Conservation (phyloP, 2,888 invertebrate species). For the Ectropis crepuscularia region DNA sequence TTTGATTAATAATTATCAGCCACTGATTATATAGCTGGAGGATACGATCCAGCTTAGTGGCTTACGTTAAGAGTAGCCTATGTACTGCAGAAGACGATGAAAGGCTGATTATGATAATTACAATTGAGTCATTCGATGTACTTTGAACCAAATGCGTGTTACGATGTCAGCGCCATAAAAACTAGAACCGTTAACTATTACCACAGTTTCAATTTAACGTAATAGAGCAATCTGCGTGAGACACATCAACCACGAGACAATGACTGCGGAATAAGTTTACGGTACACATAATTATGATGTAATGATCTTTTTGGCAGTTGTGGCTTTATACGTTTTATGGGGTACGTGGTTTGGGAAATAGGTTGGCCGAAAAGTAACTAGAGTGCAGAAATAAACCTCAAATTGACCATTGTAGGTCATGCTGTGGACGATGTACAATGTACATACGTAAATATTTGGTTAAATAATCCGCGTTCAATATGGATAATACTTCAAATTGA, state of each 20-base stretch:
- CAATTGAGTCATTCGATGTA: neutral
- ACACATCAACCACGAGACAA: constrained; percentile 54
- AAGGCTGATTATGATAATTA: too few relatives aligned
- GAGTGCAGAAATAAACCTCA: neutral
- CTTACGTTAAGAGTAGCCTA: too few relatives aligned
- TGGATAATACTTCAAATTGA: too few relatives aligned
- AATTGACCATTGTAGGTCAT: too few relatives aligned
- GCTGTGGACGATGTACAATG: too few relatives aligned
- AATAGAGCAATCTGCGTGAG: constrained; percentile 74
- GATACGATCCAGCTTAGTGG: too few relatives aligned
- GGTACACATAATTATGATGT: constrained; percentile 69
- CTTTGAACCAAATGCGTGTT: constrained; percentile 28
- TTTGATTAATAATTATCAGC: too few relatives aligned
- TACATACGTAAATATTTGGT: too few relatives aligned
- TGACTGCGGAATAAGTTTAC: constrained; percentile 71
- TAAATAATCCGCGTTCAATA: too few relatives aligned
- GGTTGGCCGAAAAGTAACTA: constrained; percentile 14
- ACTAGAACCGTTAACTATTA: constrained; percentile 60
- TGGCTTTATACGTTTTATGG: constrained; percentile 45
- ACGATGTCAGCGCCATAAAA: constrained; percentile 40
- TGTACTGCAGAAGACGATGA: too few relatives aligned
- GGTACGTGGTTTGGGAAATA: constrained; percentile 27
- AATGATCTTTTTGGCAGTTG: constrained; percentile 49
- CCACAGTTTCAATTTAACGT: constrained; percentile 67
- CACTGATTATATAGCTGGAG: too few relatives aligned